Base-by-base conservation (phyloP, 2,113 vertebrate species). In the Motacilla tschutschensis region DNA sequence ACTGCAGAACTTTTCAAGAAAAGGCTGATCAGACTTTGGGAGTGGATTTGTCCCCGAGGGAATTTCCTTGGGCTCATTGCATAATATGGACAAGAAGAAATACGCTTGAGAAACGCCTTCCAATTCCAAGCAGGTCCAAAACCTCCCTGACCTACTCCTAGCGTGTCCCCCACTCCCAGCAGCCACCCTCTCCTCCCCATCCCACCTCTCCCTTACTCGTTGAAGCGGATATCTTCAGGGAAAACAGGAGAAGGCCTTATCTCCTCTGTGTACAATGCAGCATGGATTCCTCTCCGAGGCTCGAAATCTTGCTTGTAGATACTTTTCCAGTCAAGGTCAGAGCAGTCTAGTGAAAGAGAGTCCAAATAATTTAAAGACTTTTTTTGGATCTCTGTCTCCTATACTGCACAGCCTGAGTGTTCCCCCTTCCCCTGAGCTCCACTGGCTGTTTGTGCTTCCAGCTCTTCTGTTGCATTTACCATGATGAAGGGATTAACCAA, bases 241-340 rank as follows among this genome's bases (percentile, higher is more conserved):
- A 93, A 60, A 62, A 95, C 2, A 1, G 72, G 86, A 44, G 91
- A 88, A 63, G 66, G n/a, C 31, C 21, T 88, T 5, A 24, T 35
- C 6, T 48, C 43, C 60, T 12, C 58, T 46, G 29, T 69, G 19
- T 16, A 65, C 8, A 10, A 2, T 26, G 51, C 91, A 36, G 2
- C 14, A 12, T 4, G 16, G 59, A 26, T 14, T 83, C 44, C 64
- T 2, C 3, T 43, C 24, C 3, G 21, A 38, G 0, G 0, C 48
- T 70, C 38, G 15, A 84, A 96, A 47, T 94, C 58, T 11, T 25
- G 70, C 33, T 66, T 47, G 72, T 96, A 95, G 73, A 54, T 78
- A 70, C 47, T 95, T 69, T 73, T 78, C 58, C 77, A 73, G 3
- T 90, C 85, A 26, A 2, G 25, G 48, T 51, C 40, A 43, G 57